Evolutionary conservation across 2,113 vertebrate genomes (phyloP), one percentile per base, ranked within the genome.

Genomic region (Microtus montanus): DNA sequence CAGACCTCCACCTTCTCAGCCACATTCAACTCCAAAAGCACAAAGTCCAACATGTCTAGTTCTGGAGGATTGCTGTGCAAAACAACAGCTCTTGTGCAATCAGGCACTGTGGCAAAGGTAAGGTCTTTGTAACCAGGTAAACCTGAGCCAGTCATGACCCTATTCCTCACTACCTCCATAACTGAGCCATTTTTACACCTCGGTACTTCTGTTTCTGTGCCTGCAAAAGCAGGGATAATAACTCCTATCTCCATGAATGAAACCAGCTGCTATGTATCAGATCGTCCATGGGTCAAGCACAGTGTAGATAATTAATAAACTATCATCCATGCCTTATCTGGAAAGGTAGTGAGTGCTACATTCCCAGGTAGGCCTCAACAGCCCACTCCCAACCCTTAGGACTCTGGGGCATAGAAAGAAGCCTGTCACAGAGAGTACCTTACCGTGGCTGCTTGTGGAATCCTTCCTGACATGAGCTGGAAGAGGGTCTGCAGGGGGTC

Each of bases 401-500:
- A 35, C 1, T 47, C 64, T 3, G 7, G 19, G 38, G 54, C 28
- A 26, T 0, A 22, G 20, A 20, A 24, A 49, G 30, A 61, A 82
- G 7, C 49, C 71, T 26, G 6, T 71, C n/a, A 8, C 17, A 33
- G 91, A 71, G 95, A 92, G 0, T 98, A 99, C 99, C 98, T 0
- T 98, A 99, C 99, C 98, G 96, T 98, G 1, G 99, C 98, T 96
- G 98, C 99, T 64, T 99, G 97, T 3, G 99, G 99, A 30, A 99
- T 98, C 96, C 99, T 99, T 89, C 99, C 99, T 0, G 99, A 99
- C 98, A 99, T 98, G 93, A 99, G 98, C 98, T 99, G 99, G 97
- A 99, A 99, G 79, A 99, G 96, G 2, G 99, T 99, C 98, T 99
- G 99, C 93, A 99, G 98, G 0, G 99, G 99, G 95, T 99, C 99